Base-by-base conservation (phyloP, 2,888 invertebrate species). In the Bellardia bayeri region DNA sequence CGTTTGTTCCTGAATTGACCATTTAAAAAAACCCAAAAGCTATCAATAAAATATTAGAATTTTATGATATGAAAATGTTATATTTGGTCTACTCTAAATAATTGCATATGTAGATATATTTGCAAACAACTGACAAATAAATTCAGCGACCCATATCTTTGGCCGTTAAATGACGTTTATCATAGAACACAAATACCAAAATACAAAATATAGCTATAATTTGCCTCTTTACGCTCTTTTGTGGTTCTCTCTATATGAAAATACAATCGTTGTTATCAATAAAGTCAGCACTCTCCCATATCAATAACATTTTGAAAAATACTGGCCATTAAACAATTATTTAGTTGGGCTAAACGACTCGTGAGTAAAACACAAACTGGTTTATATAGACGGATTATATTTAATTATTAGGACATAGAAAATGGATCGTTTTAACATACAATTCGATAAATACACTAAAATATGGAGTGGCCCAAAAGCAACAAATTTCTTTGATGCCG, bases 381-480 rank as follows among this genome's bases (percentile, higher is more conserved):
- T 51, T 51, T 0, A 23, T 63, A 49, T 9, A 11, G 54, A 6
- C 61, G 66, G 54, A 16, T 76, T 54, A 63, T 54, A 51, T 3
- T 13, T 14, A 56, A 68, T 30, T 54, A 54, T 6, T 42, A 63
- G 13, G 3, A 61, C 9, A 45, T 30, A 40, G 37, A 3, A 81
- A 86, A 92, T 92, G 92, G 91, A 92, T 79, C 88, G 88, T 86
- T 87, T 89, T 61, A 89, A 87, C 85, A 92, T 90, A 75, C 90
- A 90, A 82, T 92, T 91, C 88, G 92, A 92, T 90, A 92, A 92
- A 89, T 92, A 92, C 76, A 92, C 90, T 45, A 92, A 92, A 90
- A 88, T 91, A 82, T 92, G 92, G 92, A 92, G 91, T 88, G 92
- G 92, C 69, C 91, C 92, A 85, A 91, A 91, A 88, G 90, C 91